phyloP scores from a whole-genome alignment of 2,888 invertebrate genomes.

The Empis livida region DNA sequence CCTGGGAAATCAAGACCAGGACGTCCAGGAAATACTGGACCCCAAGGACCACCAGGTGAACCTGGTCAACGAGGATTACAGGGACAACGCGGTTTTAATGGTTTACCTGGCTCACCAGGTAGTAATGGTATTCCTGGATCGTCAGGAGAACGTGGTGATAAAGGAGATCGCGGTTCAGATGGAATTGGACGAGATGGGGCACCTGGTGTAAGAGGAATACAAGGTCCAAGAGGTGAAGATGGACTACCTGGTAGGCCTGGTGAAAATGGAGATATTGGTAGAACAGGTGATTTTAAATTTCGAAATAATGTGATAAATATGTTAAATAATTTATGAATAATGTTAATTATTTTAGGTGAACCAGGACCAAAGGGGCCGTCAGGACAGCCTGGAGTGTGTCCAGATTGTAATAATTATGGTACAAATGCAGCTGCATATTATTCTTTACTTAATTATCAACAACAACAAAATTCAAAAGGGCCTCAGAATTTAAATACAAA shows the following conservation, averaged over 20 bases:
- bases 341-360: constrained; percentile 37
- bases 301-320: background rate
- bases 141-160: constrained; percentile 47
- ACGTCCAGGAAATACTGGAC: constrained; percentile 47
- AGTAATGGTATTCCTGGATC: constrained; percentile 42
- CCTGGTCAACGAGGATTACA: constrained; percentile 41
- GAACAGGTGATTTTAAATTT: constrained; percentile 47
- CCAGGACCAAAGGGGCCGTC: constrained; percentile 52
- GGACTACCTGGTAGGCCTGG: constrained; percentile 59
- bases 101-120: constrained; percentile 49
- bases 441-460: constrained; percentile 20
- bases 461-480: constrained; percentile 18
- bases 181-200: constrained; percentile 64
- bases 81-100: constrained; percentile 60
- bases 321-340: constrained; percentile 6
- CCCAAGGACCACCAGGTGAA: constrained; percentile 44
- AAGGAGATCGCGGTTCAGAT: constrained; percentile 56
- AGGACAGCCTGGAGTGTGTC: constrained; percentile 37
- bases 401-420: constrained; percentile 21
- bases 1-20: constrained; percentile 54
- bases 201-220: constrained; percentile 53
- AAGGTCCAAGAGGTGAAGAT: constrained; percentile 55
- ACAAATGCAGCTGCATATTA: constrained; percentile 23
- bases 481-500: constrained; percentile 19
- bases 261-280: constrained; percentile 60